Conservation (phyloP, 2,797 vertebrate genomes). For the Hipposideros larvatus region DNA sequence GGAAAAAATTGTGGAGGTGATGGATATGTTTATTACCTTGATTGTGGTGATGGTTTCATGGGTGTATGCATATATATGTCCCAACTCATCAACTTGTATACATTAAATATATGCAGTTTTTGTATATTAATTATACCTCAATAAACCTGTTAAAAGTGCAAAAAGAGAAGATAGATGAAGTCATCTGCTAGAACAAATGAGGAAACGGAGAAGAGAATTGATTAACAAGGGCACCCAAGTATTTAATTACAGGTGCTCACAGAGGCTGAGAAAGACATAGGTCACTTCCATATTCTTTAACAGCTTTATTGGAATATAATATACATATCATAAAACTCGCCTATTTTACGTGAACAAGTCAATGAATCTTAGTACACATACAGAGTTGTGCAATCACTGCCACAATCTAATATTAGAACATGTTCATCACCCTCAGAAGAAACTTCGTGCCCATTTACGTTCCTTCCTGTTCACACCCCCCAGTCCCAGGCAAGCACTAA, state of each 20-base stretch:
- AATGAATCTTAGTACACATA: neutral
- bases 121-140: neutral
- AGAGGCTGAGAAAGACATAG: neutral
- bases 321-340: neutral
- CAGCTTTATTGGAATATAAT: neutral
- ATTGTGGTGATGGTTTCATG: neutral
- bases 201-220: neutral
- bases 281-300: neutral
- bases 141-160: neutral
- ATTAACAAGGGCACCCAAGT: neutral
- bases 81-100: neutral
- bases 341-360: neutral
- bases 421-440: neutral
- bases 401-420: slow-evolving; percentile 28
- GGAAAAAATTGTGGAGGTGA: neutral
- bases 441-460: neutral
- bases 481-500: neutral
- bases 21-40: neutral
- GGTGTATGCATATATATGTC: neutral
- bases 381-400: neutral
- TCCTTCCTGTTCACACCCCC: neutral
- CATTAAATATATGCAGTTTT: neutral
- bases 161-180: neutral
- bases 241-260: slow-evolving; percentile 4
- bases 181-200: neutral